These are phyloP conservation scores for Chloromyia formosa DNA, from an alignment of 2,888 invertebrate genomes.

Conservation along the genomic window DNA sequence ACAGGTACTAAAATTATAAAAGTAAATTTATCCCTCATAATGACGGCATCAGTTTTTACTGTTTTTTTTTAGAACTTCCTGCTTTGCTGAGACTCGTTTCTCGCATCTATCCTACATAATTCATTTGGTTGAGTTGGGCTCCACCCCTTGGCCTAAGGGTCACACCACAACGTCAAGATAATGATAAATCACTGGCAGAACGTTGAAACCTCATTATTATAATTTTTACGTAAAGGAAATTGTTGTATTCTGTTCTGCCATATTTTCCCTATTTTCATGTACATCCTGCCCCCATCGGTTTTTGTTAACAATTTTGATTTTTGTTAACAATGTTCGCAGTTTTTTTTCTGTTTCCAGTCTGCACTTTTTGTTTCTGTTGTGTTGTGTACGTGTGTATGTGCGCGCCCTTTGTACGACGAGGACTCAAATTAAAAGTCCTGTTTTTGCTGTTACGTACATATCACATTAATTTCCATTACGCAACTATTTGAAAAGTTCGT, in stretches of 20 bases:
- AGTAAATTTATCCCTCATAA: not conserved
- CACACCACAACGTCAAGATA: not conserved
- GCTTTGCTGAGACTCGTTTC: no score
- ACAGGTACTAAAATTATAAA: not conserved
- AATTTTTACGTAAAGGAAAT: not conserved
- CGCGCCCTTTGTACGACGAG: no score
- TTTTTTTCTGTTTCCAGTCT: not conserved
- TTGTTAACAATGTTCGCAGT: not conserved
- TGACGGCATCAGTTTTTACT: not conserved
- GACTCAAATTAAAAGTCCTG: conserved; percentile 1
- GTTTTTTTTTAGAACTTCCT: no score
- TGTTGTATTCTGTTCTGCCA: conserved; percentile 1
- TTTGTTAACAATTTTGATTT: no score
- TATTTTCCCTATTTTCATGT: not conserved
- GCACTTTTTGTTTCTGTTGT: no score
- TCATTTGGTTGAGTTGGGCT: no score
- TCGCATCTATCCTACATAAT: no score
- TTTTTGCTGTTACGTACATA: not conserved
- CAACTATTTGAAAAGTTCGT: not conserved
- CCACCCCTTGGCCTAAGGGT: no score
- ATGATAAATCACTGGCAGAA: not conserved
- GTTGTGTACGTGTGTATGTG: no score
- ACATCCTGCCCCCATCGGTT: not conserved
- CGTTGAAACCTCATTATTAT: conserved; percentile 10
- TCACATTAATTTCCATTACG: conserved; percentile 1